phyloP scores from a whole-genome alignment of 2,797 vertebrate genomes.

The Schizopygopsis pylzovi region DNA sequence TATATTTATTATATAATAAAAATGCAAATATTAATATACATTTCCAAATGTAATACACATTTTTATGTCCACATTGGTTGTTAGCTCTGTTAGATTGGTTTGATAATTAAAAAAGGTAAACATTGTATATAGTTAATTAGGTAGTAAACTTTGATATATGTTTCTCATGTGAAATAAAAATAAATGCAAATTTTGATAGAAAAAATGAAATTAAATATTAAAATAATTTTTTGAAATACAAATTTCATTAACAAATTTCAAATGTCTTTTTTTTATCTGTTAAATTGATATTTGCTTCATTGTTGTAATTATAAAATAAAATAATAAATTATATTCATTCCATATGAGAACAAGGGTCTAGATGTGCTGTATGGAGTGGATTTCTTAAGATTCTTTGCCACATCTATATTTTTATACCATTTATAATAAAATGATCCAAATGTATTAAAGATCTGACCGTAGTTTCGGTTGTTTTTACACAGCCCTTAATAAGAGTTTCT shows the following conservation, averaged over 20 bases:
- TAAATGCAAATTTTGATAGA: too few relatives aligned
- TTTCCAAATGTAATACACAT: background rate
- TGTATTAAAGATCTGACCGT: background rate
- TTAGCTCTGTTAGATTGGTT: background rate
- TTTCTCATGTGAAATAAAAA: too few relatives aligned
- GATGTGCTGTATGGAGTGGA: background rate
- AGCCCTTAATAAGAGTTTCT: background rate
- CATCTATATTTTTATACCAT: background rate
- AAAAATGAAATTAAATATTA: too few relatives aligned
- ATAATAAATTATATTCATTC: too few relatives aligned
- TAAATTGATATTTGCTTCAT: too few relatives aligned
- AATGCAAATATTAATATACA: background rate
- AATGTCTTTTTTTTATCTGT: too few relatives aligned
- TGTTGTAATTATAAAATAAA: too few relatives aligned
- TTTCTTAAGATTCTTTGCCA: background rate
- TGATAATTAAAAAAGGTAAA: background rate
- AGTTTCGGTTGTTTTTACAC: background rate
- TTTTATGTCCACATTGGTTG: background rate
- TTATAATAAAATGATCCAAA: background rate
- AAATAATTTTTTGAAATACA: too few relatives aligned
- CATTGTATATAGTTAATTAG: too few relatives aligned
- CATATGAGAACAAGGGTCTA: too few relatives aligned
- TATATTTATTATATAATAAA: background rate
- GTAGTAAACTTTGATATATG: too few relatives aligned
- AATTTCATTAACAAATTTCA: background rate